Evolutionary conservation across 2,888 invertebrate genomes (phyloP), one percentile per base, ranked within the genome.

Genomic region (Aspidiotus destructor): DNA sequence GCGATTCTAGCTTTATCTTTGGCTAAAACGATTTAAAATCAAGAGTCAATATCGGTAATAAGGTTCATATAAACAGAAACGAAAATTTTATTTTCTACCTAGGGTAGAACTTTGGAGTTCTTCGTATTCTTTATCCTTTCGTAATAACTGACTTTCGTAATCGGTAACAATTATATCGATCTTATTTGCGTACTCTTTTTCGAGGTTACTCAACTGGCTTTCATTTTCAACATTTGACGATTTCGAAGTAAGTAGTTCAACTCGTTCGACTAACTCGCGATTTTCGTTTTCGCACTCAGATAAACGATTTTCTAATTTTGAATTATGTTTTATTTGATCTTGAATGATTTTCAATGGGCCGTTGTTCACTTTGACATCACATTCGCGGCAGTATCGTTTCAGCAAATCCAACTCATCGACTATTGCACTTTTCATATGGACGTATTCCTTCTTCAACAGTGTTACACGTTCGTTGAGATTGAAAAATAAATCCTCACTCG

Each of bases 101-200:
- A 28, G 5, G 28, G 28, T 28, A 28, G 28, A 28, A 28, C 5
- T 28, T 58, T 40, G 17, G 13, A 70, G 55, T 11, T 8, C 13
- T 52, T 70, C 65, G 55, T 70, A 70, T 16, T 70, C 61, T 53
- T 61, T 67, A 15, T 62, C 64, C 40, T 69, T 71, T 41, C 64
- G 28, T 3, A 55, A 63, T 11, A 70, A 11, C 41, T 60, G 52
- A 10, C 10, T 65, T 61, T 64, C 64, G 15, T 60, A 70, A 28
- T 60, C 61, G 15, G 41, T 40, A 41, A 53, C 54, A 8, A 70
- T 71, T 68, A 73, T 71, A 13, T 69, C 52, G 57, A 71, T 69
- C 10, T 58, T 60, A 71, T 71, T 71, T 54, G 71, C 67, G 10
- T 63, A 40, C 40, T 73, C 71, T 75, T 74, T 71, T 77, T 73